These are phyloP conservation scores for Blastobasis lacticolella DNA, from an alignment of 2,888 invertebrate genomes.

Conservation along the genomic window DNA sequence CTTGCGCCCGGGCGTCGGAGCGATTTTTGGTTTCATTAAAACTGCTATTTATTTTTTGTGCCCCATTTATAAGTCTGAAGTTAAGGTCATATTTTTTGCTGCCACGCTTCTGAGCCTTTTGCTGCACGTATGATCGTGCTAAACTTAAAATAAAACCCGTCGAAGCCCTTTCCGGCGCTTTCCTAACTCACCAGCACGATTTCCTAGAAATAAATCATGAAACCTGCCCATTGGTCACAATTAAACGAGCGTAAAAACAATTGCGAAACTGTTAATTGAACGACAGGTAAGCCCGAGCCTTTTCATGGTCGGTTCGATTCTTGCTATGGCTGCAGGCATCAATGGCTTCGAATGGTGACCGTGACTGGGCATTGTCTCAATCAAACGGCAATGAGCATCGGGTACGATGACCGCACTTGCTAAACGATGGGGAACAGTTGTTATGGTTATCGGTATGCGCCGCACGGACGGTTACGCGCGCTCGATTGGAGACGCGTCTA, in stretches of 20 bases:
- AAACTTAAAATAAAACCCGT: neutral
- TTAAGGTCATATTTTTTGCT: neutral
- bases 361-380: constrained; percentile 56
- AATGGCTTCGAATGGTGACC: constrained; percentile 12
- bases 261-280: constrained; percentile 61
- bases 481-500: constrained; percentile 4
- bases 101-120: no score
- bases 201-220: constrained; percentile 25
- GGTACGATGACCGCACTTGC: constrained; percentile 62
- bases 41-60: constrained; percentile 15
- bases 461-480: constrained; percentile 29
- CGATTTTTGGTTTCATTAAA: constrained; percentile 28
- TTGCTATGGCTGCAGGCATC: constrained; percentile 46
- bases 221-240: constrained; percentile 42
- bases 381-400: constrained; percentile 61
- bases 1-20: constrained; percentile 21
- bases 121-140: neutral
- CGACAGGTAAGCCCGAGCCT: constrained; percentile 17
- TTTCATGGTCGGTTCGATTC: constrained; percentile 51
- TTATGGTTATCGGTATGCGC: constrained; percentile 38
- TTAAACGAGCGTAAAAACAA: constrained; percentile 60
- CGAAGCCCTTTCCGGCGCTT: neutral
- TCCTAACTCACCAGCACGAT: neutral
- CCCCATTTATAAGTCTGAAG: neutral
- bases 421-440: constrained; percentile 58